phyloP scores from a whole-genome alignment of 2,797 vertebrate species.

The Hapalemur alaotrensis region DNA sequence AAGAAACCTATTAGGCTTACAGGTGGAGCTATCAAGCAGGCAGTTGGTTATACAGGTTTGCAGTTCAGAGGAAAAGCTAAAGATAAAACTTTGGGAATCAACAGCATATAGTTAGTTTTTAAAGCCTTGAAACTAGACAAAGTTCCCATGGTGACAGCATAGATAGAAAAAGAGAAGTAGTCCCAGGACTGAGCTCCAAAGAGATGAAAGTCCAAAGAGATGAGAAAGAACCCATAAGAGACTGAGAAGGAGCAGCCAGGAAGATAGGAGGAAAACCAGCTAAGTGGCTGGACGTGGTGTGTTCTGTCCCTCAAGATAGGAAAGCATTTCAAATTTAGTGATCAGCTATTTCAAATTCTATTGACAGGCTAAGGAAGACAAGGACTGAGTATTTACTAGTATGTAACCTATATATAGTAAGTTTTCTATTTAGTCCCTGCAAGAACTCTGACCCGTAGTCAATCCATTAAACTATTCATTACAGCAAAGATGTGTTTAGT shows the following conservation, averaged over 20 bases:
- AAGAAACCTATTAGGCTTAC: background rate
- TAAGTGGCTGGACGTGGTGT: background rate
- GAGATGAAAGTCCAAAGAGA: background rate
- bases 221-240: background rate
- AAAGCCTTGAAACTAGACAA: background rate
- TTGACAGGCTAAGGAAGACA: background rate
- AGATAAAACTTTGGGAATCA: background rate
- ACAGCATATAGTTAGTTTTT: background rate
- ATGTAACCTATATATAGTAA: background rate
- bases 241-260: background rate
- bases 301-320: background rate
- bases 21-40: background rate
- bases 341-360: background rate
- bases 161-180: background rate
- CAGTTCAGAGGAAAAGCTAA: background rate
- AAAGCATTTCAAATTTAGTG: background rate
- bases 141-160: background rate
- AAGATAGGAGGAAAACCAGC: background rate
- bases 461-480: constrained; percentile 32
- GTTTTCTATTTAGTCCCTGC: background rate
- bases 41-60: background rate
- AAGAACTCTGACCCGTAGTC: background rate
- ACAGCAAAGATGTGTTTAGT: constrained; percentile 22
- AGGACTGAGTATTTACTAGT: background rate
- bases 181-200: background rate